These are phyloP conservation scores for Leucophenga maculata DNA, from an alignment of 2,888 invertebrate species.

Conservation along the genomic window DNA sequence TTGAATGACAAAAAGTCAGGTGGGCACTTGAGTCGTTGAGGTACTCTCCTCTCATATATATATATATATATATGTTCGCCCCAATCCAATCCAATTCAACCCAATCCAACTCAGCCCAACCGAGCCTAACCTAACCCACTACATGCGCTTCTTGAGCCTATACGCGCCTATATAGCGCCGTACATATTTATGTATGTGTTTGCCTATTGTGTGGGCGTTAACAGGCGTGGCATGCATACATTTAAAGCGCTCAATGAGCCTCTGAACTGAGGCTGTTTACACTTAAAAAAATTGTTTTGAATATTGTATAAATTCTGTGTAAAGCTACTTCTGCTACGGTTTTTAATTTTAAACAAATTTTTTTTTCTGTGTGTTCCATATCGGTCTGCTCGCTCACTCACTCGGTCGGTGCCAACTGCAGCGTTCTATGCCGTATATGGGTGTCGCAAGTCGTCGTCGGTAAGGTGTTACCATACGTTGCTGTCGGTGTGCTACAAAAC, in stretches of 20 bases:
- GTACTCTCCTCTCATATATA: constrained; percentile 1
- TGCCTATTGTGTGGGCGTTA: constrained; percentile 22
- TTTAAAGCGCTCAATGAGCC: not conserved
- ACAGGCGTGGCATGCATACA: constrained; percentile 8
- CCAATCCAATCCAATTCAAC: constrained; percentile 6
- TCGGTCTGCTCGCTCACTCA: too few relatives aligned
- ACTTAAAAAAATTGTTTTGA: too few relatives aligned
- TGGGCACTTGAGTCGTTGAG: constrained; percentile 58
- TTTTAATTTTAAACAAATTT: too few relatives aligned
- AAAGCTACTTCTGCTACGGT: too few relatives aligned
- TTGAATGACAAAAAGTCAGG: constrained; percentile 68
- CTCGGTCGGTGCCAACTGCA: not conserved
- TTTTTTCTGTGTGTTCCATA: too few relatives aligned
- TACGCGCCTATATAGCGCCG: not conserved
- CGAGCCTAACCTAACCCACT: not conserved
- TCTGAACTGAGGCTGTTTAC: not conserved
- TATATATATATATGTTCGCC: not conserved
- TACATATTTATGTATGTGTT: not conserved
- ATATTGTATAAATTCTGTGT: too few relatives aligned
- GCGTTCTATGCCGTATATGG: too few relatives aligned
- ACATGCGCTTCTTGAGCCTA: not conserved
- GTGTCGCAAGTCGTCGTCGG: not conserved
- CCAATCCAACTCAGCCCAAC: not conserved
- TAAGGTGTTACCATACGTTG: not conserved
- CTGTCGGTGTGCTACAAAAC: constrained; percentile 46